These are phyloP conservation scores for Centropyge bicolor DNA, from an alignment of 2,797 vertebrate genomes.

Conservation along the genomic window DNA sequence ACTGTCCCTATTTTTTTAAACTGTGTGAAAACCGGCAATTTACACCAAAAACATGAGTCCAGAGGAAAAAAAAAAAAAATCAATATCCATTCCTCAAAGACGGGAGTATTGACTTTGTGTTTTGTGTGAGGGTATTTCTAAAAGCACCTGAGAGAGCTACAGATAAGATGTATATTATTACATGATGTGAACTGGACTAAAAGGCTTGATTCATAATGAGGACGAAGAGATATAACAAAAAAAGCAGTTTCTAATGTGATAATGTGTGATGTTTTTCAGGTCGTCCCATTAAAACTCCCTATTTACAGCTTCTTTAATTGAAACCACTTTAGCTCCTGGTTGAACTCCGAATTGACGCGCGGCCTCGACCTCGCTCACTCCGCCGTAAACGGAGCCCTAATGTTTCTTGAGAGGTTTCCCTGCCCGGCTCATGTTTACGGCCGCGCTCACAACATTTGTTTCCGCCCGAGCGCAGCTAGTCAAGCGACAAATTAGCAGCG, in stretches of 20 bases:
- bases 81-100: conserved; percentile 43
- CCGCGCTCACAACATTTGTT: conserved; percentile 58
- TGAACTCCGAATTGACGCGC: conserved; percentile 4
- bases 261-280: neutral
- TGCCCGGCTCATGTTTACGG: conserved; percentile 37
- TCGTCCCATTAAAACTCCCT: neutral
- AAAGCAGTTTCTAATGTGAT: neutral
- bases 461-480: conserved; percentile 37
- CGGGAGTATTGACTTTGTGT: conserved; percentile 23
- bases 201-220: neutral
- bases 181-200: conserved; percentile 20
- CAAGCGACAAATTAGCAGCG: conserved; percentile 74
- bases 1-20: neutral
- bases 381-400: neutral
- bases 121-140: conserved; percentile 30
- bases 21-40: conserved; percentile 18
- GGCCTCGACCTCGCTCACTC: neutral
- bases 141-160: neutral
- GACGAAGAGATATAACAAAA: neutral
- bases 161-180: conserved; percentile 2
- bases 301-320: neutral
- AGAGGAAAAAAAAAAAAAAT: conserved; percentile 39
- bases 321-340: conserved; percentile 15
- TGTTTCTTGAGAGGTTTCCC: conserved; percentile 33
- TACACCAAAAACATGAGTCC: conserved; percentile 14